Conservation (phyloP, 2,113 vertebrate species). For the Mormoops blainvillei region DNA sequence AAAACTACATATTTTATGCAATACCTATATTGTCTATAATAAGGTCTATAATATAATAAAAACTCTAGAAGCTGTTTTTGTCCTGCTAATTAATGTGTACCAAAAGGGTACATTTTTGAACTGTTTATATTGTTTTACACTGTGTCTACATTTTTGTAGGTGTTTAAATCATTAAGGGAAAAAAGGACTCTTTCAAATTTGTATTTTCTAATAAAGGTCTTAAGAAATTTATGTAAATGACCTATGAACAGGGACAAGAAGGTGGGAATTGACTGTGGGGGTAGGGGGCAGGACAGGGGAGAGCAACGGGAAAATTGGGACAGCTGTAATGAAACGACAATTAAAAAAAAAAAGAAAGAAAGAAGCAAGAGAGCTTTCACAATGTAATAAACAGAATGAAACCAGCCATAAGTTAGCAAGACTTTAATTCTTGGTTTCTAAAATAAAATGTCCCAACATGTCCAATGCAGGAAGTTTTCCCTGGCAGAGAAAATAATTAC, state of each 20-base stretch:
- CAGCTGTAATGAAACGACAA: no score
- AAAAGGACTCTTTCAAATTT: background rate
- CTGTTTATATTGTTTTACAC: background rate
- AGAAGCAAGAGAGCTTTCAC: background rate
- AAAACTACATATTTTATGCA: background rate
- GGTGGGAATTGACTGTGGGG: no score
- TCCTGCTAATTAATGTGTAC: background rate
- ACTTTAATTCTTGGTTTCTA: conserved; percentile 43
- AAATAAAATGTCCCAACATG: conserved; percentile 59
- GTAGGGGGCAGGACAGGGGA: no score
- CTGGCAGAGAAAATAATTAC: conserved; percentile 60
- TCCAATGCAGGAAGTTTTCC: conserved; percentile 35
- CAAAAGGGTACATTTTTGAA: background rate
- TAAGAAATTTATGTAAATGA: background rate
- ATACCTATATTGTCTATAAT: background rate
- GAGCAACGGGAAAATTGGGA: no score
- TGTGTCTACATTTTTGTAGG: background rate
- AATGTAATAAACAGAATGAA: background rate
- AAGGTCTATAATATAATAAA: no score
- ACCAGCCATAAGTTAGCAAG: background rate
- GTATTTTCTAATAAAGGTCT: background rate
- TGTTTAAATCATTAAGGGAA: background rate
- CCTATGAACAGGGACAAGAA: no score
- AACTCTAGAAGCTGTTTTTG: background rate
- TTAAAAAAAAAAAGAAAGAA: background rate